A percentile compares a stretch with the other conserved stretches of the same genome.
phyloP scores from a whole-genome alignment of 1,140 invertebrate genomes.

The Aporrectodea caliginosa region DNA sequence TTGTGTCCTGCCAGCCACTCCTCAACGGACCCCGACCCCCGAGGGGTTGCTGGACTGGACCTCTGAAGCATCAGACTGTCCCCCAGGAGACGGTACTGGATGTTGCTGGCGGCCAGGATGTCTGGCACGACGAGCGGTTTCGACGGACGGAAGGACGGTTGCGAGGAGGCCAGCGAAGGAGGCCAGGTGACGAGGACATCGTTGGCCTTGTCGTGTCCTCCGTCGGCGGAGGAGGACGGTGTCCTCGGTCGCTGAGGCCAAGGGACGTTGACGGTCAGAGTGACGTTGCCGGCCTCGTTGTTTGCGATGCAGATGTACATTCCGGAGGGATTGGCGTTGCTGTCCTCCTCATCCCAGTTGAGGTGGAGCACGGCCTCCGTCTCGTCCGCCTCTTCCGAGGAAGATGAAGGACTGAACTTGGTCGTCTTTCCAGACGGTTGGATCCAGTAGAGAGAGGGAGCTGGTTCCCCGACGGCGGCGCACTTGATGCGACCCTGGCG shows the following conservation, averaged over 20 bases:
- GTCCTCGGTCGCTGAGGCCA: constrained; percentile 39
- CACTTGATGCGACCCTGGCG: constrained; percentile 41
- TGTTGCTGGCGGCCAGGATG: not conserved
- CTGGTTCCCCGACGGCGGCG: constrained; percentile 46
- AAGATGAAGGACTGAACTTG: constrained; percentile 23
- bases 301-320: constrained; percentile 49
- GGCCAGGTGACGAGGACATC: not conserved
- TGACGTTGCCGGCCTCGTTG: constrained; percentile 51
- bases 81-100: not conserved
- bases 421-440: constrained; percentile 44
- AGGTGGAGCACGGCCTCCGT: not conserved
- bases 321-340: not conserved
- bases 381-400: constrained; percentile 23
- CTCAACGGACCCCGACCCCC: not conserved
- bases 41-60: not conserved
- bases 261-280: constrained; percentile 47
- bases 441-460: constrained; percentile 50
- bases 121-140: not conserved
- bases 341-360: constrained; percentile 4
- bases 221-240: too few relatives aligned
- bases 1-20: not conserved
- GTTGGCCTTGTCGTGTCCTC: not conserved
- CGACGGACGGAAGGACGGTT: not conserved
- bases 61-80: not conserved
- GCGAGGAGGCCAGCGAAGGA: not conserved